Base-by-base conservation (phyloP, 2,888 invertebrate genomes). In the Vannuccia rotundouncinata region DNA sequence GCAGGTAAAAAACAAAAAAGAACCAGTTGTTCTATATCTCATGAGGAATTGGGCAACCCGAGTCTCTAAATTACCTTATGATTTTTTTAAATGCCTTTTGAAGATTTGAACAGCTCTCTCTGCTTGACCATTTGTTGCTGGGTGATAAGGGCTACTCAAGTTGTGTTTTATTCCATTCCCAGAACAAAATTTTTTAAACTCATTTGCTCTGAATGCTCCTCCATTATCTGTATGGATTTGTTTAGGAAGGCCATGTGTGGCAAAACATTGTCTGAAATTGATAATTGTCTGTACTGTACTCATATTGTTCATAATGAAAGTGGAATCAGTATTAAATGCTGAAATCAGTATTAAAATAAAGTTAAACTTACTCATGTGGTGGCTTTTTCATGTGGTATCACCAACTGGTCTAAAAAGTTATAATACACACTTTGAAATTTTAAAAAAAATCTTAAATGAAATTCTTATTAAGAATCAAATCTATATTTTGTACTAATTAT, bases 111-210 rank as follows among this genome's bases (percentile, higher is more conserved):
- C 78, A 27, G 78, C 78, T 78, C 59, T 31, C 25, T 78, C 78
- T n/a, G 78, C 78, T 59, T 59, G 78, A 74, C 78, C 78, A 59
- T 78, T 78, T 2, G 30, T 78, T 60, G 31, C 45, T 28, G 78
- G 78, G 59, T 78, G 31, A 25, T 59, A 78, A 31, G 78, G 45
- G 28, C 30, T 27, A 28, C 45, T 60, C 59, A 59, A 28, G 22
- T n/a, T 78, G 28, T 78, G 78, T 59, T 60, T 31, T 5, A 78
- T 78, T 74, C 5, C 45, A 27, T 59, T 59, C 17, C 31, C 28
- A 17, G 5, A 5, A 13, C 2, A 59, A 27, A 78, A 78, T 2
- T 22, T 17, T 5, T 25, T 22, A 22, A 74, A 74, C 5, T 74
- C 74, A 10, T 10, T 31, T 30, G 74, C 29, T 60, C 17, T 22